Evolutionary conservation across 2,113 vertebrate genomes (phyloP).

Genomic region (Antidorcas marsupialis): DNA sequence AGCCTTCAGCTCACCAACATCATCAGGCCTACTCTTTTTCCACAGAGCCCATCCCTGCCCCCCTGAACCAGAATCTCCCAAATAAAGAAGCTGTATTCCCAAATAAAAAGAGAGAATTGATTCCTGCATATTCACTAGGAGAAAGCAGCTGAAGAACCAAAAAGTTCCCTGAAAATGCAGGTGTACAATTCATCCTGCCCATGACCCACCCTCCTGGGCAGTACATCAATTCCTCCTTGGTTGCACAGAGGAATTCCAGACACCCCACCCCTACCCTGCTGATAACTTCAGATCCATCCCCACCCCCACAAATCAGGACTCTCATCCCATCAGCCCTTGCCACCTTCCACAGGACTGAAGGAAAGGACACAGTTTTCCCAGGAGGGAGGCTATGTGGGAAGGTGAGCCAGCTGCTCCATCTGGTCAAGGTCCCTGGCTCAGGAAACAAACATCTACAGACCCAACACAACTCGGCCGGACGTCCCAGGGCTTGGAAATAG

Average conservation of each 20-base stretch:
- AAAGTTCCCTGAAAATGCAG: background rate
- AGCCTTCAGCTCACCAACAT: background rate
- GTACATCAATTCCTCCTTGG: background rate
- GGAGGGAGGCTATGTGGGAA: background rate
- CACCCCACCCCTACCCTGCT: background rate
- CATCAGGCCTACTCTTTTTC: background rate
- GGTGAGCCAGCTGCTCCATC: fast-evolving
- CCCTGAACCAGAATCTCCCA: background rate
- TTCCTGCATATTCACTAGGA: background rate
- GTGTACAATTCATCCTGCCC: background rate
- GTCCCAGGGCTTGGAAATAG: background rate
- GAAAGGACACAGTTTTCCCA: background rate
- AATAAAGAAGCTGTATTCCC: background rate
- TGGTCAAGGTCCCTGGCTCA: background rate
- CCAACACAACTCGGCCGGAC: fast-evolving
- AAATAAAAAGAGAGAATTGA: background rate
- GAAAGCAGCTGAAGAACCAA: constrained; percentile 30
- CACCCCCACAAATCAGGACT: background rate
- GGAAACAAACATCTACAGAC: background rate
- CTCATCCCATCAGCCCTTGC: background rate
- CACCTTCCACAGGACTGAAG: background rate
- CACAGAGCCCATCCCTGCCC: background rate
- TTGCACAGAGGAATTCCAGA: background rate
- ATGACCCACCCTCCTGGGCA: fast-evolving
- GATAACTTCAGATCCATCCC: background rate